Conservation (phyloP, 2,113 vertebrate species). For the Ploceus nigricollis region DNA sequence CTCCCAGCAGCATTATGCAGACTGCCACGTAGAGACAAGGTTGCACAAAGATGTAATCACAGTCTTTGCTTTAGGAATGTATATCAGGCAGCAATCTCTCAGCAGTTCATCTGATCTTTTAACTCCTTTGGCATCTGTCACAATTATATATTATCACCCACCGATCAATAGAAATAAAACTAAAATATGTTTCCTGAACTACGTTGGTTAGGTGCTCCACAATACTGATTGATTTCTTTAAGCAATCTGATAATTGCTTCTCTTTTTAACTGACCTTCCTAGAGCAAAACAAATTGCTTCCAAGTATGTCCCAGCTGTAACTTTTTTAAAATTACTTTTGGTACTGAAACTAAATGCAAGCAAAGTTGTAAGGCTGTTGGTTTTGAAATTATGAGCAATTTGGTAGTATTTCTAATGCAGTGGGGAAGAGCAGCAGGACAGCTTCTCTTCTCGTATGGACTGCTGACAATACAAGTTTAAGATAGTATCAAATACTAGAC, state of each 20-base stretch:
- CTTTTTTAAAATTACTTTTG: neutral
- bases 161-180: neutral
- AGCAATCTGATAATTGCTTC: neutral
- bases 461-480: neutral
- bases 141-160: neutral
- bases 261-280: neutral
- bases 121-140: neutral
- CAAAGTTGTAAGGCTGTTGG: neutral
- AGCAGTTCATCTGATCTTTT: neutral
- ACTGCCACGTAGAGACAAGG: neutral
- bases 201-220: neutral
- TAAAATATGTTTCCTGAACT: neutral
- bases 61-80: neutral
- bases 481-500: neutral
- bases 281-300: neutral
- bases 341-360: neutral
- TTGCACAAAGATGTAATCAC: neutral
- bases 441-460: neutral
- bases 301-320: neutral
- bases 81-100: neutral
- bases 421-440: neutral
- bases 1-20: neutral
- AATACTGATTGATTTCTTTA: slow-evolving; percentile 9
- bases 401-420: neutral
- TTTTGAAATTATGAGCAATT: neutral